Evolutionary conservation across 2,113 vertebrate species (phyloP).

Genomic region (Tonatia bakeri): DNA sequence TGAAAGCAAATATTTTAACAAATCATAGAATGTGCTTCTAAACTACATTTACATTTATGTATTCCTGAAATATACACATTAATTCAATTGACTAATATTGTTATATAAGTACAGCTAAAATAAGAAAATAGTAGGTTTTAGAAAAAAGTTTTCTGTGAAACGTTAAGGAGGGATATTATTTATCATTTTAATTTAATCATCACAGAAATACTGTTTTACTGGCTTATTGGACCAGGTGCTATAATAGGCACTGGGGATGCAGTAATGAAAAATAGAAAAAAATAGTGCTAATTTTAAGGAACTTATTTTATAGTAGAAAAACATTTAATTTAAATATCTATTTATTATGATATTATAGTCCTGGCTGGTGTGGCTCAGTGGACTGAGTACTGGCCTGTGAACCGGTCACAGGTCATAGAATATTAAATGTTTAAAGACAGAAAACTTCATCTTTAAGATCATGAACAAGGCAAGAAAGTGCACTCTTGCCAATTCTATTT

Average conservation of each 20-base stretch:
- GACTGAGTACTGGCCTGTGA: too few relatives aligned
- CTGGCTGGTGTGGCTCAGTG: too few relatives aligned
- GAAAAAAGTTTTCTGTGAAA: not conserved
- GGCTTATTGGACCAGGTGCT: not conserved
- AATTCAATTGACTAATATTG: not conserved
- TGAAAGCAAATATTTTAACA: not conserved
- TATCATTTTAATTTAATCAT: not conserved
- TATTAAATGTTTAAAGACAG: not conserved
- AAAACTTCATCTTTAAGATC: too few relatives aligned
- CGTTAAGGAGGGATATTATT: not conserved
- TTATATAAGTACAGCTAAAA: not conserved
- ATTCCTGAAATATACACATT: not conserved
- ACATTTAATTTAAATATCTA: not conserved
- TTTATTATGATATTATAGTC: not conserved
- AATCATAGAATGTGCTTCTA: not conserved
- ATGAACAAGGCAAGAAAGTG: too few relatives aligned
- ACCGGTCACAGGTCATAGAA: not conserved
- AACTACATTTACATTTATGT: not conserved
- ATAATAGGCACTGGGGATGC: not conserved
- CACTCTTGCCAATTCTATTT: not conserved
- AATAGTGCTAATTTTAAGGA: not conserved
- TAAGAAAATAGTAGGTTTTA: not conserved
- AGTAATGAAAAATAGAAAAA: not conserved
- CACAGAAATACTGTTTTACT: not conserved
- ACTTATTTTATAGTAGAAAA: not conserved